Conservation (phyloP, 1,140 invertebrate genomes). For the Hylaeus volcanicus region DNA sequence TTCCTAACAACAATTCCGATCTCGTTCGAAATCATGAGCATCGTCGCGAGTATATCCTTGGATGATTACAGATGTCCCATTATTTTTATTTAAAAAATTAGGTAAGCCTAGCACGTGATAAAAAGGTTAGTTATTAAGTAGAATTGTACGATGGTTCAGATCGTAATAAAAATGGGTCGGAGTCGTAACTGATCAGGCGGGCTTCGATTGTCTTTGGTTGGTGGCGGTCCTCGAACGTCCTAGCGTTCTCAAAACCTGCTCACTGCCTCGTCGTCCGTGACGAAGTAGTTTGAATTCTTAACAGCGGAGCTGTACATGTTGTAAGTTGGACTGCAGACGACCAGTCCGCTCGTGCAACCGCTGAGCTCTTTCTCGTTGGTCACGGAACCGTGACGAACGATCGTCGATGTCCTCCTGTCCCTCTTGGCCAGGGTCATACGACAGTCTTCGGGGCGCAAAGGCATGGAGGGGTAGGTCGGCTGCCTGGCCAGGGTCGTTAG, state of each 20-base stretch:
- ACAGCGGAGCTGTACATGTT: constrained; percentile 76
- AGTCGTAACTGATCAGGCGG: constrained; percentile 8
- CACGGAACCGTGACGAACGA: constrained; percentile 70
- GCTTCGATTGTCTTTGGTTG: constrained; percentile 41
- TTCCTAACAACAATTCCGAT: no score
- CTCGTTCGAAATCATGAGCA: no score
- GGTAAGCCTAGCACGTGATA: neutral
- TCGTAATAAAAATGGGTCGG: neutral
- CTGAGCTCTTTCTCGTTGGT: constrained; percentile 70
- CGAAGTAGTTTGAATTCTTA: constrained; percentile 75
- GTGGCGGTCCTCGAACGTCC: neutral
- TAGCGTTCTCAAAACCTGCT: constrained; percentile 73
- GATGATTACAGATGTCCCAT: no score
- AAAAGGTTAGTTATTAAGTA: constrained; percentile 29
- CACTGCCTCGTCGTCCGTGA: constrained; percentile 77
- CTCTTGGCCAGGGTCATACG: constrained; percentile 73
- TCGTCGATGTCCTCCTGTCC: constrained; percentile 68
- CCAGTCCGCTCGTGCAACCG: constrained; percentile 59
- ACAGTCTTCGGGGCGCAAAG: constrained; percentile 75
- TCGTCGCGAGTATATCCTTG: no score
- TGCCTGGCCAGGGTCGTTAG: constrained; percentile 78
- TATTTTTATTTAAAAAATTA: neutral
- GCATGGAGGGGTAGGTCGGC: constrained; percentile 79
- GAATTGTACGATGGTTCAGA: constrained; percentile 8
- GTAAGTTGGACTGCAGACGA: constrained; percentile 75